Conservation (phyloP, 2,113 vertebrate genomes). For the Tupaia tana region DNA sequence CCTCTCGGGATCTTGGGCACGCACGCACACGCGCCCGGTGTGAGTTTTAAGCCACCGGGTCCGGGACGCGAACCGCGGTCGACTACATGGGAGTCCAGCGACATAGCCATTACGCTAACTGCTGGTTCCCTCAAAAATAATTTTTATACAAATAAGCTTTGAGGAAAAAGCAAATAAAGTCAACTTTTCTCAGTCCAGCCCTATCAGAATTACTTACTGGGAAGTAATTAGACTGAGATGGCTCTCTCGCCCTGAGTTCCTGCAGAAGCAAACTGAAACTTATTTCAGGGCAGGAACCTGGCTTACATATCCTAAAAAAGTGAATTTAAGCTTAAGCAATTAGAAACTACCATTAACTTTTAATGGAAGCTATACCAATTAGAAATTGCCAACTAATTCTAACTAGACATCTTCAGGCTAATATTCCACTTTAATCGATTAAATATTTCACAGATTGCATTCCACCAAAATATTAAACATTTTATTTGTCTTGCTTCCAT, state of each 20-base stretch:
- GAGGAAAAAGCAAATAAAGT: constrained; percentile 31
- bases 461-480: background rate
- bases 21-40: too few species aligned
- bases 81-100: too few species aligned
- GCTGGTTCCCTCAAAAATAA: background rate
- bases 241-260: background rate
- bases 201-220: background rate
- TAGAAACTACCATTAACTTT: background rate
- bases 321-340: background rate
- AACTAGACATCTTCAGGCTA: background rate
- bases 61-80: too few species aligned
- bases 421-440: background rate
- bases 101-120: too few species aligned
- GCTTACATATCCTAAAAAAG: background rate
- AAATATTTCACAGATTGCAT: background rate
- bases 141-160: constrained; percentile 32
- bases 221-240: background rate
- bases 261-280: background rate
- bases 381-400: background rate
- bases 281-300: background rate
- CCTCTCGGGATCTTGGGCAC: too few species aligned
- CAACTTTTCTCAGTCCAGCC: background rate
- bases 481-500: background rate
- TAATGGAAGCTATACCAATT: background rate
- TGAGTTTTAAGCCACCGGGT: too few species aligned